Conservation (phyloP, 2,888 invertebrate genomes). For the Beris morrisii region DNA sequence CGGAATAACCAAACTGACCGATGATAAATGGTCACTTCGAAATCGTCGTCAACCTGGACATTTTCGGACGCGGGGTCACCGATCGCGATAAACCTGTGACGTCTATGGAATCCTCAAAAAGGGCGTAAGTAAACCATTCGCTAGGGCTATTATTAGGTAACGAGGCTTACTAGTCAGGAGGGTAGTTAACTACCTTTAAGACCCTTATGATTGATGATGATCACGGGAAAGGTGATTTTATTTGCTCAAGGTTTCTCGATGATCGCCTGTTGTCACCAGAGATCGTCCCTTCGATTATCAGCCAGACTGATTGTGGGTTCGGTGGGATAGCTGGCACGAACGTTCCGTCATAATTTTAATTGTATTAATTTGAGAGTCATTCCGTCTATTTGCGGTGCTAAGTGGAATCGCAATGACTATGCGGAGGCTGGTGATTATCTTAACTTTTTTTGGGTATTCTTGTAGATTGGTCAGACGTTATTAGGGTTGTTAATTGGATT, state of each 20-base stretch:
- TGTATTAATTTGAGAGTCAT: slow-evolving; percentile 28
- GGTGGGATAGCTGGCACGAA: too few relatives aligned
- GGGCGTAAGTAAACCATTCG: slow-evolving; percentile 37
- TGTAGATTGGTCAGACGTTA: slow-evolving; percentile 15
- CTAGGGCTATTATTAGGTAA: slow-evolving; percentile 4
- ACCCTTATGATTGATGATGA: slow-evolving; percentile 34
- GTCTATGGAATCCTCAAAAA: slow-evolving; percentile 26
- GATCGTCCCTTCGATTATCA: slow-evolving; percentile 15
- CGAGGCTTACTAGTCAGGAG: neutral
- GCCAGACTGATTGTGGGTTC: neutral
- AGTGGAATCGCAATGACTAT: neutral
- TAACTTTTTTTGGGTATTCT: neutral
- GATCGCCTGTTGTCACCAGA: slow-evolving; percentile 21
- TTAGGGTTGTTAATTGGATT: slow-evolving; percentile 20
- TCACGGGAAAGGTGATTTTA: slow-evolving; percentile 26
- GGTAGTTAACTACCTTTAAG: slow-evolving; percentile 4
- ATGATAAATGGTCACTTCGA: slow-evolving; percentile 24
- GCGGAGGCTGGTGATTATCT: slow-evolving; percentile 7
- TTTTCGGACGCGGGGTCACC: slow-evolving; percentile 13
- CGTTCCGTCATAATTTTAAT: slow-evolving; percentile 10
- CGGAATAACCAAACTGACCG: slow-evolving; percentile 10
- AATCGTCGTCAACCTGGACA: slow-evolving; percentile 17
- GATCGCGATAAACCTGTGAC: slow-evolving; percentile 13
- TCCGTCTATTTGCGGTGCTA: slow-evolving; percentile 19
- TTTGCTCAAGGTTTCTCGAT: slow-evolving; percentile 23